Conservation (phyloP, 2,113 vertebrate species). For the Stigmatopora nigra region DNA sequence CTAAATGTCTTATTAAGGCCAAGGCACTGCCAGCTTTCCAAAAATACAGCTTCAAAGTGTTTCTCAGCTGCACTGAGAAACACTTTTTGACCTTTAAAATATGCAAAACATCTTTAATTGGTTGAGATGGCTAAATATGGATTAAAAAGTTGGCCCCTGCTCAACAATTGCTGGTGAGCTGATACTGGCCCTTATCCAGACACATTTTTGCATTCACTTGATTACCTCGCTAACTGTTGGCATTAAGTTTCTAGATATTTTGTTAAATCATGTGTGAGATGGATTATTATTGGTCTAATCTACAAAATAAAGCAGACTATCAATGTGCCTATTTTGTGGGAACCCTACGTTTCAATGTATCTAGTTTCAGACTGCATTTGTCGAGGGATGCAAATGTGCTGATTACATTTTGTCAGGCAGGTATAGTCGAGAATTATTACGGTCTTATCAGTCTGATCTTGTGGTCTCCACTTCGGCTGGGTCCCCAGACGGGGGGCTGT, state of each 20-base stretch:
- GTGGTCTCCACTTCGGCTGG: slow-evolving; percentile 24
- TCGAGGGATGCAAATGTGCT: slow-evolving; percentile 5
- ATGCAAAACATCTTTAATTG: not conserved
- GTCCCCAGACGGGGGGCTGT: slow-evolving; percentile 43
- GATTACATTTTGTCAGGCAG: slow-evolving; percentile 40
- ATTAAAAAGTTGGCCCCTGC: not conserved
- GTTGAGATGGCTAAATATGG: not conserved
- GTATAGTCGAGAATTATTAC: slow-evolving; percentile 42
- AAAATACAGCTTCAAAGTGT: not conserved
- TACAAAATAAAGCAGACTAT: not conserved
- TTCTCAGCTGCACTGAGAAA: not conserved
- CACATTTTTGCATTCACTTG: not conserved
- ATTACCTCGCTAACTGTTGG: not conserved
- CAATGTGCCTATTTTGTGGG: slow-evolving; percentile 2
- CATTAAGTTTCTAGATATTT: not conserved
- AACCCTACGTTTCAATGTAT: not conserved
- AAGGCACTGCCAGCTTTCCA: not conserved
- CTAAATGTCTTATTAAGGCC: not conserved
- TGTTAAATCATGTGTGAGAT: not conserved
- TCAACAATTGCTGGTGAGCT: not conserved
- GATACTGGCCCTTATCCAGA: too few species aligned
- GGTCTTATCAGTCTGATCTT: slow-evolving; percentile 52
- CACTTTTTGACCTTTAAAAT: slow-evolving; percentile 1
- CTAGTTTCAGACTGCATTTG: slow-evolving; percentile 30
- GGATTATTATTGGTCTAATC: not conserved